Evolutionary conservation across 2,888 invertebrate genomes (phyloP).

Genomic region (Hedya salicella): DNA sequence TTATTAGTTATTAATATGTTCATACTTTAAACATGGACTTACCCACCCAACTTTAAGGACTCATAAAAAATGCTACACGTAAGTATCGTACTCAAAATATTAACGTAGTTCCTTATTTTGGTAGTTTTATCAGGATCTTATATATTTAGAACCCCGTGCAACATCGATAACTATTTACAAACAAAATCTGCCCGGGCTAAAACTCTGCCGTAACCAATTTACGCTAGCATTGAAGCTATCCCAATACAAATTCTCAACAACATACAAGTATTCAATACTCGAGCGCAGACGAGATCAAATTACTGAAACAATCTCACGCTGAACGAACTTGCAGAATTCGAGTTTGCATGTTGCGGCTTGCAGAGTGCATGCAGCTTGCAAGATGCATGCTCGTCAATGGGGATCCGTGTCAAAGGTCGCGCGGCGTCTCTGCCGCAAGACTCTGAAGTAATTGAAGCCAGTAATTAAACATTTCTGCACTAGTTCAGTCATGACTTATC

Average conservation of each 20-base stretch:
- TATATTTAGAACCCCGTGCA: no score
- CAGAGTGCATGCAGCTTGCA: conserved; percentile 2
- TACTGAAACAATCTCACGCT: not conserved
- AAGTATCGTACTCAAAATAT: no score
- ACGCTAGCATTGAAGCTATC: not conserved
- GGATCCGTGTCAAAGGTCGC: not conserved
- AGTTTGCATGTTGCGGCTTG: conserved; percentile 7
- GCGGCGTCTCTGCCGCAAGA: not conserved
- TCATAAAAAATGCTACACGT: no score
- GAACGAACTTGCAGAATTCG: conserved; percentile 7
- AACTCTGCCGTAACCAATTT: not conserved
- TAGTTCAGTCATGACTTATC: not conserved
- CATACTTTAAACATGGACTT: no score
- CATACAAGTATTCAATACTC: conserved; percentile 15
- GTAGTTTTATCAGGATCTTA: no score
- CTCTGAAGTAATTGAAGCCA: not conserved
- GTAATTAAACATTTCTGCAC: not conserved
- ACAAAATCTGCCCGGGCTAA: not conserved
- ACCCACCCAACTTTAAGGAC: no score
- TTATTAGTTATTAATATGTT: no score
- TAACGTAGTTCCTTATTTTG: no score
- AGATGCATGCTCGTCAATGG: not conserved
- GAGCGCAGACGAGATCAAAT: conserved; percentile 11
- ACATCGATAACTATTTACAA: not conserved
- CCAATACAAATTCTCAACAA: conserved; percentile 1